phyloP scores from a whole-genome alignment of 2,113 vertebrate species.

The Protobothrops mucrosquamatus region DNA sequence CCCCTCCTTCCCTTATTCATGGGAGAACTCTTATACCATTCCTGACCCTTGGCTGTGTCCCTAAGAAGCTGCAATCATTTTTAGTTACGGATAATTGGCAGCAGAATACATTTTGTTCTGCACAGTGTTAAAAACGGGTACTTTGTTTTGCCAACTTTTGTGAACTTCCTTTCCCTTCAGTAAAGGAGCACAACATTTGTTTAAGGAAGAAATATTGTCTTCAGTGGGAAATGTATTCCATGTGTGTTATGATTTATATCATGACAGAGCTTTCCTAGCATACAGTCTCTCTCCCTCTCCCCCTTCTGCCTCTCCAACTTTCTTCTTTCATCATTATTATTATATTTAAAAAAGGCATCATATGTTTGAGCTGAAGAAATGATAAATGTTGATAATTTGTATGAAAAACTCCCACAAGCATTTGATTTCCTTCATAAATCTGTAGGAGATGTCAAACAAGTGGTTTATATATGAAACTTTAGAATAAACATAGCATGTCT shows the following conservation, averaged over 20 bases:
- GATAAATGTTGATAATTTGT: conserved; percentile 70
- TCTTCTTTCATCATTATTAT: conserved; percentile 40
- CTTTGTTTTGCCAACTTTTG: conserved; percentile 77
- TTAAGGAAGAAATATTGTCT: conserved; percentile 81
- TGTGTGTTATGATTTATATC: conserved; percentile 79
- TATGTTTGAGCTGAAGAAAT: conserved; percentile 67
- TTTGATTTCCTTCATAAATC: conserved; percentile 67
- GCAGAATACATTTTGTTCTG: conserved; percentile 68
- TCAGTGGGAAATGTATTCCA: conserved; percentile 78
- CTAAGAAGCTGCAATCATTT: conserved; percentile 65
- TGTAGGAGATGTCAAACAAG: conserved; percentile 50
- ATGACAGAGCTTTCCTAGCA: conserved; percentile 71
- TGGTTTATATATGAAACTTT: conserved; percentile 64
- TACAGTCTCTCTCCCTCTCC: conserved; percentile 56
- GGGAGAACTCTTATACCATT: conserved; percentile 40
- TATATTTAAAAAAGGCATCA: neutral
- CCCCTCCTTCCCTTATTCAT: neutral
- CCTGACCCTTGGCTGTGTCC: conserved; percentile 58
- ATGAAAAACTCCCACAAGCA: conserved; percentile 70
- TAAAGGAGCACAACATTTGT: conserved; percentile 74
- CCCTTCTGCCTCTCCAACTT: conserved; percentile 21
- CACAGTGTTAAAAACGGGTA: conserved; percentile 70
- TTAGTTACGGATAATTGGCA: conserved; percentile 63
- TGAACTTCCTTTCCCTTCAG: conserved; percentile 74
- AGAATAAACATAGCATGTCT: conserved; percentile 67